Evolutionary conservation across 2,113 vertebrate species (phyloP), one percentile per base, ranked within the genome.

Genomic region (Callipepla californica): DNA sequence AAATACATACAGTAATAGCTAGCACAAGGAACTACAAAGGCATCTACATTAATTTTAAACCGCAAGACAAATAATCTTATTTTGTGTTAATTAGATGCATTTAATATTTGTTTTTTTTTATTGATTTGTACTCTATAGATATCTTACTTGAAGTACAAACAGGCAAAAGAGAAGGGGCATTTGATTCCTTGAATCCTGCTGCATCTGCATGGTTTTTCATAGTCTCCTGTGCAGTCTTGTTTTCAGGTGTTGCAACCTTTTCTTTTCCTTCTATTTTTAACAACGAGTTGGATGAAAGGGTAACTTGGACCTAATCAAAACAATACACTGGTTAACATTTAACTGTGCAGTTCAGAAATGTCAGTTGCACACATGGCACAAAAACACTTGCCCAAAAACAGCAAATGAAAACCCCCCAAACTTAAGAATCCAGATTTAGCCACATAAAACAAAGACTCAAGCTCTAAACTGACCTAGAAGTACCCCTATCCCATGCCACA

Each of bases 181-280:
- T 97, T 91, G 96, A 92, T 57, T 98, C 97, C 91, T 91, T 91
- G 55, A 96, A 87, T 92, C 92, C 94, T 93, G 93, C 93, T 62
- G 94, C 90, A 92, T 97, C 94, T 79, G 92, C 13, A 45, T 95
- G 96, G 82, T 93, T 98, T 97, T 96, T 70, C 89, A 93, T 8
- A 76, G 93, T 58, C 70, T 97, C 97, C 89, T 97, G 97, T 85
- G 91, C 42, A 77, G 91, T 79, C 83, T 94, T 91, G 66, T 96
- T 96, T 72, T 98, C 98, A 92, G 93, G 70, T 88, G 97, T 97
- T 93, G 95, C 57, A 94, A 92, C 93, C 78, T 98, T 98, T 85
- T 92, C 92, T 95, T 96, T 96, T 94, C 97, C 97, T 90, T 92
- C 95, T 74, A 44, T 51, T 94, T 96, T 94, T 85, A 91, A 68